These are phyloP conservation scores for Pantherophis guttatus DNA, from an alignment of 2,113 vertebrate species.

Conservation along the genomic window DNA sequence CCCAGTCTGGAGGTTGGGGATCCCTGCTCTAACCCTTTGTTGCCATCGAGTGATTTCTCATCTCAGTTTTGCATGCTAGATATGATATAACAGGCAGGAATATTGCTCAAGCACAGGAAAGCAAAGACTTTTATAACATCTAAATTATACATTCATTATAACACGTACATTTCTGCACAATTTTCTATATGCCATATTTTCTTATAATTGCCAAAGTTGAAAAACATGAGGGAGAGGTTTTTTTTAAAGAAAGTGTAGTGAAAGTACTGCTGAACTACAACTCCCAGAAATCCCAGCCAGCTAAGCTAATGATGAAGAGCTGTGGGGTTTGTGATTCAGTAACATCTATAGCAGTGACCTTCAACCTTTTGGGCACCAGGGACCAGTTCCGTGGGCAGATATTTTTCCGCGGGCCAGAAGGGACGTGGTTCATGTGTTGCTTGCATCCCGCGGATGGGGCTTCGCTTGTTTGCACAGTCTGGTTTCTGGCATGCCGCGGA, in stretches of 20 bases:
- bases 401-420: too few relatives aligned
- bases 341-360: neutral
- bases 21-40: neutral
- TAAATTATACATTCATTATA: neutral
- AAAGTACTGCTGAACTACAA: neutral
- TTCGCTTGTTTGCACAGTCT: too few relatives aligned
- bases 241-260: neutral
- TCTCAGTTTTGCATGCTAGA: neutral
- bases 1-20: too few relatives aligned
- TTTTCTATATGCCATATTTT: neutral
- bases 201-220: neutral
- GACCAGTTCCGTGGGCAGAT: too few relatives aligned
- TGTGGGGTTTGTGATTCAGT: neutral
- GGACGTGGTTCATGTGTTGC: too few relatives aligned
- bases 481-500: too few relatives aligned
- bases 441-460: too few relatives aligned
- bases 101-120: neutral
- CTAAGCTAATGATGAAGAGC: neutral
- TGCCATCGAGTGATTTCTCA: neutral
- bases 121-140: neutral
- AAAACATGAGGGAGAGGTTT: fast-evolving
- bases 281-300: neutral
- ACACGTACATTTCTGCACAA: neutral
- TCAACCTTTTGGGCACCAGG: too few relatives aligned
- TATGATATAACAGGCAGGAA: neutral